Evolutionary conservation across 2,888 invertebrate genomes (phyloP), one percentile per base, ranked within the genome.

Genomic region (Netelia inedita): DNA sequence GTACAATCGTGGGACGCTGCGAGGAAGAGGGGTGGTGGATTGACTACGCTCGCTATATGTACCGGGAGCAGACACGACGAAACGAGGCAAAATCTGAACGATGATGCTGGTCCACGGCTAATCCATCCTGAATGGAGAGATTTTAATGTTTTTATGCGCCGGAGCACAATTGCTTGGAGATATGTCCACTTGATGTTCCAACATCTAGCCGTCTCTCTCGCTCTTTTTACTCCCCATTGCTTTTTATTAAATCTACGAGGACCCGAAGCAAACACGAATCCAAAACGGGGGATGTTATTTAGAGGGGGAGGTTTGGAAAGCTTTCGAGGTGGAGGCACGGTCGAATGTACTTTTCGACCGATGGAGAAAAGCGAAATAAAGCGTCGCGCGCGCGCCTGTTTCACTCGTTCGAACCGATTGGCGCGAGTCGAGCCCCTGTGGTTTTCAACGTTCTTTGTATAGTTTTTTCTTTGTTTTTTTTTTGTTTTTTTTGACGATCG

Each of bases 81-180:
- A 71, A 78, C 71, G 50, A 82, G 28, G 73, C 66, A 76, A 73
- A 79, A 75, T 28, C 79, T 66, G 75, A 83, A 57, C 63, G 55
- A 69, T 73, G 55, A 68, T 61, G 55, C 61, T 57, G 55, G 19
- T 21, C 43, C 82, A 55, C 79, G 88, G 90, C 90, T 93, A 93
- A 93, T 93, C 93, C 93, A 87, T 85, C 87, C 86, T 93, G 93
- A 93, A 93, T 93, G 91, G 91, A 91, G 92, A 93, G 93, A 93
- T 93, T 93, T 93, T 93, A 92, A 93, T 93, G 93, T 93, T 93
- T 93, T 93, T 91, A 93, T 93, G 92, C 74, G 59, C 90, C 89
- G 89, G 89, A 89, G 90, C 90, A 93, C 93, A 93, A 93, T 93
- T 91, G 92, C 89, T 72, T 65, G 43, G 72, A 21, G 72, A 21